Base-by-base conservation (phyloP, 2,113 vertebrate genomes). In the Willisornis vidua region DNA sequence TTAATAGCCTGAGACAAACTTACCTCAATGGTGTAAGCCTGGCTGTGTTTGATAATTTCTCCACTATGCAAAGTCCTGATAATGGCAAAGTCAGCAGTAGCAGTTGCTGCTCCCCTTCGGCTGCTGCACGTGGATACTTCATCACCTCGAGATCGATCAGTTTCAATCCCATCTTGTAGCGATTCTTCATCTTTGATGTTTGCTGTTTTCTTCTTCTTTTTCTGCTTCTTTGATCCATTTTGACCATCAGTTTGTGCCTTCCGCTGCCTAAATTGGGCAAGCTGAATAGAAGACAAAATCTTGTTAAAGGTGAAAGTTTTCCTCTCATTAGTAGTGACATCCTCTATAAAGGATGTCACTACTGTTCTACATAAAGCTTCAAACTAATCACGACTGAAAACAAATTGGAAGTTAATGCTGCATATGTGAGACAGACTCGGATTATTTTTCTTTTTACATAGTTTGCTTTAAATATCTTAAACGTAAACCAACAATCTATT, bases 221-320 rank as follows among this genome's bases (percentile, higher is more conserved):
- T 99, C 96, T 98, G 98, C 86, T 98, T 99, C 97, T 99, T 98
- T 57, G 97, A 88, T 89, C 95, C 90, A 97, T 92, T 99, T 94
- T 99, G 99, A 51, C 98, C 98, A 97, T 99, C 99, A 6, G 97
- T 97, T n/a, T 99, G 98, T 19, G 99, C 99, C 96, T 99, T 99
- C 93, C 98, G 98, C 96, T 99, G 99, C 59, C 99, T 98, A 98
- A 99, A 99, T 14, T 99, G 98, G 83, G 99, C 99, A 97, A 99
- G 97, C 99, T 99, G 96, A 12, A 95, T 4, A 66, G 71, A 95
- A 85, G 93, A 95, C 73, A 95, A 95, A 90, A 96, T 93, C 92
- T 87, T 83, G 88, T 97, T 95, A 94, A 87, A 83, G 65, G 70
- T 74, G 79, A 93, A 96, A 96, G 96, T 96, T 96, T 94, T 87